Evolutionary conservation across 2,797 vertebrate species (phyloP).

Genomic region (Dicrostonyx torquatus): DNA sequence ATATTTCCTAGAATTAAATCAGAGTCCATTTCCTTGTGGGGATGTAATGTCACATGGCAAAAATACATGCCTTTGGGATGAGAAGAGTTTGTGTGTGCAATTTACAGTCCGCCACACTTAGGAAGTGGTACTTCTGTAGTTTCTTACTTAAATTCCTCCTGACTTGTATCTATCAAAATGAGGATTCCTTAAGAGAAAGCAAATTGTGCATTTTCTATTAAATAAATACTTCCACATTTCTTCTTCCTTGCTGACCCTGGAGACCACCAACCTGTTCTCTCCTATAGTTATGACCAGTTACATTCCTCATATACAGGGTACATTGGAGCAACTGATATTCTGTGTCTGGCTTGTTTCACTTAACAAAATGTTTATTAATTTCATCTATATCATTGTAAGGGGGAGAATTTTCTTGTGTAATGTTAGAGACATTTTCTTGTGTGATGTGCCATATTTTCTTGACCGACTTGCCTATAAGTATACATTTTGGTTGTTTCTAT

Average conservation of each 20-base stretch:
- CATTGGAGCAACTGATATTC: not conserved
- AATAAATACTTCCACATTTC: not conserved
- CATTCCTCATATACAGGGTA: not conserved
- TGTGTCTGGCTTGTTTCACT: not conserved
- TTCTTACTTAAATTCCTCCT: not conserved
- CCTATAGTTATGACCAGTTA: not conserved
- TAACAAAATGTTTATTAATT: not conserved
- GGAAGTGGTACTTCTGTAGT: not conserved
- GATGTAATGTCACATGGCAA: not conserved
- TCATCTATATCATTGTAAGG: not conserved
- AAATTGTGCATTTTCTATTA: not conserved
- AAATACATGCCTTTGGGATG: not conserved
- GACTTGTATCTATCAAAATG: not conserved
- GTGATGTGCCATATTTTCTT: not conserved
- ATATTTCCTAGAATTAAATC: not conserved
- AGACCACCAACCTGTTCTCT: not conserved
- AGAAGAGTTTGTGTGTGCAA: not conserved
- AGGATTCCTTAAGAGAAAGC: not conserved
- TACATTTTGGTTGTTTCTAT: not conserved
- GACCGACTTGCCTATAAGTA: not conserved
- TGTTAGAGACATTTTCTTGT: not conserved
- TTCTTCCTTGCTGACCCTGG: accelerated
- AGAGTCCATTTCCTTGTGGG: not conserved
- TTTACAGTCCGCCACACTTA: not conserved
- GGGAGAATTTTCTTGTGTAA: not conserved